Evolutionary conservation across 2,113 vertebrate genomes (phyloP).

Genomic region (Ondatra zibethicus): DNA sequence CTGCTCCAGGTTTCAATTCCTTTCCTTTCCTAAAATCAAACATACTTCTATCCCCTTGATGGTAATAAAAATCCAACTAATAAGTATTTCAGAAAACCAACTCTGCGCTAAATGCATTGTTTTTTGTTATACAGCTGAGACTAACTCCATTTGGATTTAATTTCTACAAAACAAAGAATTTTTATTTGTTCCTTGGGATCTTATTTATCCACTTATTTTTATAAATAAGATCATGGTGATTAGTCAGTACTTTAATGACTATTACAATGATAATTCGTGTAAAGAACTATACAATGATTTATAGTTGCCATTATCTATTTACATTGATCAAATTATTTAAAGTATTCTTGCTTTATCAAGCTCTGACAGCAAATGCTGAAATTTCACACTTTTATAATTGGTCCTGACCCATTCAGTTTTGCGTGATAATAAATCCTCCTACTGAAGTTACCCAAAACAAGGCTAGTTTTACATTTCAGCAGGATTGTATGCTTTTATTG

Average conservation of each 20-base stretch:
- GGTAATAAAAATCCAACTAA: neutral
- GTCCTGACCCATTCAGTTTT: neutral
- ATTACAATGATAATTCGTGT: neutral
- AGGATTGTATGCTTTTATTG: neutral
- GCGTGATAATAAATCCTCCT: neutral
- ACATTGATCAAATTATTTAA: neutral
- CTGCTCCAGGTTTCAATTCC: neutral
- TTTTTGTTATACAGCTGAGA: neutral
- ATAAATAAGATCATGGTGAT: neutral
- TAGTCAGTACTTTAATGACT: neutral
- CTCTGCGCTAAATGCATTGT: neutral
- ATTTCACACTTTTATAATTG: neutral
- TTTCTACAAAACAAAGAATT: neutral
- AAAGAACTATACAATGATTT: neutral
- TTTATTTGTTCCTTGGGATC: neutral
- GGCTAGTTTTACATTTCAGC: neutral
- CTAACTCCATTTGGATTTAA: neutral
- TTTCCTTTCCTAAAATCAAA: neutral
- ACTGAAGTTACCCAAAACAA: neutral
- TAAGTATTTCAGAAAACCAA: neutral
- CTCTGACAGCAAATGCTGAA: neutral
- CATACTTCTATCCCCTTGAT: neutral
- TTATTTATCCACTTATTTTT: neutral
- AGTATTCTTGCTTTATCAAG: neutral
- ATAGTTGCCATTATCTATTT: neutral